phyloP scores from a whole-genome alignment of 2,888 invertebrate species.

The Sisyra terminalis region DNA sequence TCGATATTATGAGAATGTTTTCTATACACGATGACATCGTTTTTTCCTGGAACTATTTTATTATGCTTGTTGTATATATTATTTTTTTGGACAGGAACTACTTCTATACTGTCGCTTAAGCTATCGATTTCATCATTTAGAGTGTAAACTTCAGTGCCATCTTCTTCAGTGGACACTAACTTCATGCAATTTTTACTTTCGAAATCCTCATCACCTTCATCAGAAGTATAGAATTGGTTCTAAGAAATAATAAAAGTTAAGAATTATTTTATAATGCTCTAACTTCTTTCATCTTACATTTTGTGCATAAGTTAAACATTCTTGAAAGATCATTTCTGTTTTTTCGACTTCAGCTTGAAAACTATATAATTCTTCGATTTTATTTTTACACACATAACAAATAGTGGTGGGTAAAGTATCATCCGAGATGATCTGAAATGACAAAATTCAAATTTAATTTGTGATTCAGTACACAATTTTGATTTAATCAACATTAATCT shows the following conservation, averaged over 20 bases:
- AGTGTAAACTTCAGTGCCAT: constrained; percentile 6
- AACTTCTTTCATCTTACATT: too few relatives aligned
- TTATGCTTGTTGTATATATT: constrained; percentile 4
- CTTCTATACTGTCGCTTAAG: constrained; percentile 11
- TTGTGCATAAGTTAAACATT: not conserved
- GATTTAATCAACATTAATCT: not conserved
- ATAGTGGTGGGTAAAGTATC: constrained; percentile 3
- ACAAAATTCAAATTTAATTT: not conserved
- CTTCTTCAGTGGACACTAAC: constrained; percentile 6
- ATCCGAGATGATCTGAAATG: constrained; percentile 4
- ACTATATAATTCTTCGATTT: constrained; percentile 5
- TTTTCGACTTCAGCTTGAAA: constrained; percentile 5
- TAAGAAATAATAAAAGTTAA: too few relatives aligned
- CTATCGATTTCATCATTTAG: constrained; percentile 11
- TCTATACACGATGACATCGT: constrained; percentile 7
- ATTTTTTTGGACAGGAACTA: constrained; percentile 7
- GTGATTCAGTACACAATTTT: not conserved
- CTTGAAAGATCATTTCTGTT: constrained; percentile 2
- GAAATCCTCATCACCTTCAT: not conserved
- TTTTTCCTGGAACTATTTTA: constrained; percentile 7
- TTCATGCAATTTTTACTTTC: constrained; percentile 1
- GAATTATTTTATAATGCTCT: too few relatives aligned
- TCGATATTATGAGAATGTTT: constrained; percentile 7
- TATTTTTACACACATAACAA: constrained; percentile 3
- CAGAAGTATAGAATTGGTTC: not conserved